These are phyloP conservation scores for Amphipoea lucens DNA, from an alignment of 2,888 invertebrate species.

Conservation along the genomic window DNA sequence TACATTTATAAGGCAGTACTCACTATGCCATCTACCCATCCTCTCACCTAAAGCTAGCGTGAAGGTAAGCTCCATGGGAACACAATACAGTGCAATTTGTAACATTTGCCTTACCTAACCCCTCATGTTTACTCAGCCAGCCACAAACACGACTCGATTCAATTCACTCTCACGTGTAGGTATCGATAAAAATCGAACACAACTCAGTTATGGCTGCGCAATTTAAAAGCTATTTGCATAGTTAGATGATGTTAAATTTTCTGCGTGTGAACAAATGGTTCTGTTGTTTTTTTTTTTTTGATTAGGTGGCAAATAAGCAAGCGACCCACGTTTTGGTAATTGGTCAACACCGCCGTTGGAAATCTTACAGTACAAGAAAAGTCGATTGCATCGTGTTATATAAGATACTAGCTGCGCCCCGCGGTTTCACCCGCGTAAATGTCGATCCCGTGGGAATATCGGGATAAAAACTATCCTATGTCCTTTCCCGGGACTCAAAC, in stretches of 20 bases:
- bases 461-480: too few species aligned
- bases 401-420: too few species aligned
- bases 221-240: constrained; percentile 27
- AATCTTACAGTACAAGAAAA: too few species aligned
- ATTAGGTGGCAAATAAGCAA: too few species aligned
- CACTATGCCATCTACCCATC: neutral
- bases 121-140: constrained; percentile 20
- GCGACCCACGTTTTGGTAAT: too few species aligned
- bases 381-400: too few species aligned
- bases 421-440: too few species aligned
- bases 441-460: too few species aligned
- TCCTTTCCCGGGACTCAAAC: too few species aligned
- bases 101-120: constrained; percentile 31
- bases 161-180: constrained; percentile 21
- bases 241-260: constrained; percentile 5
- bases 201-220: constrained; percentile 10
- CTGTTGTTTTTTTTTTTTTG: neutral
- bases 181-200: constrained; percentile 32
- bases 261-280: neutral
- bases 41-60: neutral
- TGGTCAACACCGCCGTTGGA: too few species aligned
- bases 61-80: neutral
- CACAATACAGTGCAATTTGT: constrained; percentile 41
- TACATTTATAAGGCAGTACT: neutral
- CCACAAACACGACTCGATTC: constrained; percentile 41